These are phyloP conservation scores for Andrena minutula DNA, from an alignment of 2,888 invertebrate genomes.

Conservation along the genomic window DNA sequence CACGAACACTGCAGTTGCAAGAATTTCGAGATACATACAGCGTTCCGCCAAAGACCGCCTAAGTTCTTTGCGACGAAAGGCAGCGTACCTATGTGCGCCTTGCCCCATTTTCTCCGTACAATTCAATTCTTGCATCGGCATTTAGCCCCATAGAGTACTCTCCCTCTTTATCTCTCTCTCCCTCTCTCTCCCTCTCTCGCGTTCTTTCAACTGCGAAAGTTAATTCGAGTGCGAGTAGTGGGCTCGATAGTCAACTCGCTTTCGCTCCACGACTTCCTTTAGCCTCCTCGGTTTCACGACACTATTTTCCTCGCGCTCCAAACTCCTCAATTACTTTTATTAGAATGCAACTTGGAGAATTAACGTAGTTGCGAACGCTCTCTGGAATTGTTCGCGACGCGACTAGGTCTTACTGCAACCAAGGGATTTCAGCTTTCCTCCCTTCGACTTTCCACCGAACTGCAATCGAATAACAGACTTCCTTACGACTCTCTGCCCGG, in stretches of 20 bases:
- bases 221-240: constrained; percentile 60
- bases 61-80: constrained; percentile 18
- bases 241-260: constrained; percentile 53
- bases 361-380: constrained; percentile 70
- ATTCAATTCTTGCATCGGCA: constrained; percentile 61
- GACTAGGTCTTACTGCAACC: constrained; percentile 20
- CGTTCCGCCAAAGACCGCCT: neutral
- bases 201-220: constrained; percentile 60
- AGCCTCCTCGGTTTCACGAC: constrained; percentile 73
- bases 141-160: constrained; percentile 53
- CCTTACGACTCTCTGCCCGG: constrained; percentile 10
- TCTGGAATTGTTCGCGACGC: constrained; percentile 56
- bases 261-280: constrained; percentile 7
- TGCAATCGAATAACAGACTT: constrained; percentile 24
- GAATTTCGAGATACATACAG: neutral
- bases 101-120: constrained; percentile 47
- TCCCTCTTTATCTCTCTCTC: neutral
- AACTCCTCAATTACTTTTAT: constrained; percentile 81
- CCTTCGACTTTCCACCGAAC: constrained; percentile 13
- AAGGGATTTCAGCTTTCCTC: neutral
- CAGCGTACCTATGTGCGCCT: neutral
- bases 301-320: constrained; percentile 77
- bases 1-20: neutral
- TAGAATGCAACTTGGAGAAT: constrained; percentile 78
- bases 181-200: neutral